Evolutionary conservation across 2,113 vertebrate genomes (phyloP), one percentile per base, ranked within the genome.

Genomic region (Seriola rivoliana): DNA sequence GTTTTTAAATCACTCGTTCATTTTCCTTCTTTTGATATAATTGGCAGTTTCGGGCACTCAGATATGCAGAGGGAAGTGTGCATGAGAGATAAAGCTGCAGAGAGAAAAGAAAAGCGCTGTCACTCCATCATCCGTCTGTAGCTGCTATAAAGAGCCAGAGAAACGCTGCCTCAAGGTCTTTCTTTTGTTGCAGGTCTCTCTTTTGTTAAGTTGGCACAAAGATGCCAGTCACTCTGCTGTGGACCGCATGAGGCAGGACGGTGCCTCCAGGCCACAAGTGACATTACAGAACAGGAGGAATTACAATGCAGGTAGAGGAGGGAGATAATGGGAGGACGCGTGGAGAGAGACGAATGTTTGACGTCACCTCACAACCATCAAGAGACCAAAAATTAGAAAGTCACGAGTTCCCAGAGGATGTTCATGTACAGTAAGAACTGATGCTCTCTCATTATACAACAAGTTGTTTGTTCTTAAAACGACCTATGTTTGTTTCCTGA

Each of bases 201-300:
- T 90, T 86, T 92, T 92, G 80, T 92, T 57, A 69, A 17, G 71
- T 69, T 60, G 78, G 73, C 75, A 87, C 84, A 88, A 86, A 84
- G 84, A 85, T 76, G 84, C 78, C 78, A 68, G 71, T 85, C 90
- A 75, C 75, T 89, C 70, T 34, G 16, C 84, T 81, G 69, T 3
- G 44, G 77, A 42, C 70, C n/a, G 84, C 40, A 48, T n/a, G 69
- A 82, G 57, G 80, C 79, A 12, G 68, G 55, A 69, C 71, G 52
- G 17, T 40, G 71, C 80, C 87, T 82, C 46, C 42, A 10, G 81
- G 91, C 80, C 81, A 58, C 78, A 13, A 25, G 40, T 72, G 81
- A 74, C 87, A 38, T 81, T 68, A 85, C 11, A 69, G 32, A 86
- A 32, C 38, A 42, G 62, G 46, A 57, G 54, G 21, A 46, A 71